Conservation (phyloP, 2,113 vertebrate genomes). For the Sceloporus undulatus region DNA sequence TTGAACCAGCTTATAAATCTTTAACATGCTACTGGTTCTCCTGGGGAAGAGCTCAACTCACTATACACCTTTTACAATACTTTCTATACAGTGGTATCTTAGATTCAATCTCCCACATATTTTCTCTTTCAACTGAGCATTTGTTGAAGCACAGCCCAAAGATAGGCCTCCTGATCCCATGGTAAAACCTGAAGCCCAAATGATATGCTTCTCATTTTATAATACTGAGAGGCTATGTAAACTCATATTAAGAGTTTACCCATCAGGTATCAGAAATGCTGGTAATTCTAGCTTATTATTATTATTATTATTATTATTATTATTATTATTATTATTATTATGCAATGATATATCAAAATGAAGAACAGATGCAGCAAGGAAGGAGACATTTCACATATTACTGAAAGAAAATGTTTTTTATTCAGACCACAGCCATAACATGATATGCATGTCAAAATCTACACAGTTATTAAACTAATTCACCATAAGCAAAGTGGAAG, state of each 20-base stretch:
- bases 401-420: no score
- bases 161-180: constrained; percentile 55
- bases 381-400: neutral
- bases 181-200: constrained; percentile 48
- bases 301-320: no score
- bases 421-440: neutral
- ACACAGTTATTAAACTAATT: neutral
- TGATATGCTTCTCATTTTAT: constrained; percentile 60
- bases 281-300: neutral
- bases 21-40: constrained; percentile 46
- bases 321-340: no score
- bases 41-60: constrained; percentile 34
- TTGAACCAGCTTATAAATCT: constrained; percentile 64
- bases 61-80: constrained; percentile 45
- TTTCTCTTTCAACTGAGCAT: constrained; percentile 55
- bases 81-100: constrained; percentile 46
- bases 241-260: neutral
- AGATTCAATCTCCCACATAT: constrained; percentile 54
- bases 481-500: neutral
- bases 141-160: constrained; percentile 66
- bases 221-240: constrained; percentile 7
- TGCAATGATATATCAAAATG: accelerated
- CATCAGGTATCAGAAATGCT: constrained; percentile 4
- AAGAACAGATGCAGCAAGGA: neutral
- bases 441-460: neutral